These are phyloP conservation scores for Leucozona laternaria DNA, from an alignment of 2,888 invertebrate genomes.

Conservation along the genomic window DNA sequence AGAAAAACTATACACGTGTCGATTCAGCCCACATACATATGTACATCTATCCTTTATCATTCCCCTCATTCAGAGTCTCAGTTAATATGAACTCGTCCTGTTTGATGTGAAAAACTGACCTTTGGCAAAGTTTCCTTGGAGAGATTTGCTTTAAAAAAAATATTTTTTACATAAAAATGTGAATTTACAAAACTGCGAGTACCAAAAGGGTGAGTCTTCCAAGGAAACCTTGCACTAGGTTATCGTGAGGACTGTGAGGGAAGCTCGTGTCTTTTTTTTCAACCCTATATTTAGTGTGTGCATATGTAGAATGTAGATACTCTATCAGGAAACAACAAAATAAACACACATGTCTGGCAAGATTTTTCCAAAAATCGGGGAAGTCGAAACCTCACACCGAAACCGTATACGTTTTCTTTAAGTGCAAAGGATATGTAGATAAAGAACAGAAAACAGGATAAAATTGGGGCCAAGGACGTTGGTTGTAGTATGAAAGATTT, in stretches of 20 bases:
- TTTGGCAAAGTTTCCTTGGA: slow-evolving; percentile 22
- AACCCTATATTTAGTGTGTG: slow-evolving; percentile 62
- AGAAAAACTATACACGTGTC: slow-evolving; percentile 50
- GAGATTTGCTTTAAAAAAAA: neutral
- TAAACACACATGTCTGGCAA: slow-evolving; percentile 47
- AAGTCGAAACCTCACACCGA: slow-evolving; percentile 43
- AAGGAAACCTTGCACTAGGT: slow-evolving; percentile 65
- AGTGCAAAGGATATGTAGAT: slow-evolving; percentile 50
- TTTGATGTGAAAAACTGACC: slow-evolving; percentile 51
- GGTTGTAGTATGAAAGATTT: slow-evolving; percentile 32
- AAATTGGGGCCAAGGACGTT: slow-evolving; percentile 69
- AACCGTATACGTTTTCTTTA: slow-evolving; percentile 59
- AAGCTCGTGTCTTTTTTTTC: slow-evolving; percentile 33
- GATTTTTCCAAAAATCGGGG: slow-evolving; percentile 57
- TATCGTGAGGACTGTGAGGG: slow-evolving; percentile 24
- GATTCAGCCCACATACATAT: too few relatives aligned
- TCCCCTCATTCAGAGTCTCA: neutral
- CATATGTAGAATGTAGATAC: slow-evolving; percentile 69
- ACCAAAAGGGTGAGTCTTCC: slow-evolving; percentile 1
- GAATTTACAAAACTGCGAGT: slow-evolving; percentile 31
- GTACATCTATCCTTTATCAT: neutral
- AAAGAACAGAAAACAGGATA: slow-evolving; percentile 32
- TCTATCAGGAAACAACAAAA: slow-evolving; percentile 34
- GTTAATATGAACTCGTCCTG: neutral
- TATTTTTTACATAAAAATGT: slow-evolving; percentile 48